These are phyloP conservation scores for Folsomia candida DNA, from an alignment of 2,888 invertebrate genomes.

Conservation along the genomic window DNA sequence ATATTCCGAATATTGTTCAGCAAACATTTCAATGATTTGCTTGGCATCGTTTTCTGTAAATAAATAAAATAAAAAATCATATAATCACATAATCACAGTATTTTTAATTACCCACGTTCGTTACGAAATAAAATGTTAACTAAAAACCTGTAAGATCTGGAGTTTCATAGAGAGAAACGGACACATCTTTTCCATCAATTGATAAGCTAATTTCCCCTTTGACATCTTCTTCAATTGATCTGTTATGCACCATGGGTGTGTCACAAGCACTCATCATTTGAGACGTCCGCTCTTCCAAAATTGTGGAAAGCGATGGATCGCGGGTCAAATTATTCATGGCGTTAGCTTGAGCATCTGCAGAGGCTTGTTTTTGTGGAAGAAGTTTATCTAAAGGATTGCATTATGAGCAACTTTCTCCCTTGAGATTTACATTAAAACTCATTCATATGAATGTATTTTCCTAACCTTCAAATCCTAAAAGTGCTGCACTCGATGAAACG, in stretches of 20 bases:
- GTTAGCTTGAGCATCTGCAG: not conserved
- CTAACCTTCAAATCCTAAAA: slow-evolving; percentile 81
- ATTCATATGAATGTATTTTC: slow-evolving; percentile 5
- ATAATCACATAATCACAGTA: slow-evolving; percentile 54
- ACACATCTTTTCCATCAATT: slow-evolving; percentile 87
- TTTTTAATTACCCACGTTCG: too few species aligned
- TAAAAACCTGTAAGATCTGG: slow-evolving; percentile 62
- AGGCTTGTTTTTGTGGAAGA: not conserved
- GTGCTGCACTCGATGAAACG: slow-evolving; percentile 81
- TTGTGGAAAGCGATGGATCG: slow-evolving; percentile 82
- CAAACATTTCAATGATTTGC: slow-evolving; percentile 90
- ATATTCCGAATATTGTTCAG: slow-evolving; percentile 86
- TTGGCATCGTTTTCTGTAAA: slow-evolving; percentile 89
- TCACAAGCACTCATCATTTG: slow-evolving; percentile 69
- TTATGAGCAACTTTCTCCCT: too few species aligned
- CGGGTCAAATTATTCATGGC: slow-evolving; percentile 59
- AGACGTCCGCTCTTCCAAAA: slow-evolving; percentile 85
- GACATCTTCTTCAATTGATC: slow-evolving; percentile 63
- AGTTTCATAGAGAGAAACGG: slow-evolving; percentile 85
- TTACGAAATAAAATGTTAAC: not conserved
- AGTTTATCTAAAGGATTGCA: too few species aligned
- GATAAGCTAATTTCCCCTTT: slow-evolving; percentile 80
- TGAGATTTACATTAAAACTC: not conserved
- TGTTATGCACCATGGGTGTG: slow-evolving; percentile 58
- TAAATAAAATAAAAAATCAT: not conserved